Conservation (phyloP, 2,113 vertebrate species). For the Riparia riparia region DNA sequence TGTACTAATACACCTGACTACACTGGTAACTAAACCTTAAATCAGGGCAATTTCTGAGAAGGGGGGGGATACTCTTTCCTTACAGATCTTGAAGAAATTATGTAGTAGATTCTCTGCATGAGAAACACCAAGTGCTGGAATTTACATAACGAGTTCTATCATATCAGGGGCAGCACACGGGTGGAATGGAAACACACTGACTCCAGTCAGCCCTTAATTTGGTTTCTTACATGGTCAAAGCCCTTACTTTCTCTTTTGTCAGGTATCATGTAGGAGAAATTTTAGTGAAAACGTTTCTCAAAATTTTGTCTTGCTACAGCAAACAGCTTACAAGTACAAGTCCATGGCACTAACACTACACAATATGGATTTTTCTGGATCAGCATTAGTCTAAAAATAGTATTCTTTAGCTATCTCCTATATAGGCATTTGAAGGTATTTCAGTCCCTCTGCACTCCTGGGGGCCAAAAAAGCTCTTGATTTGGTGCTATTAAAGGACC, state of each 20-base stretch:
- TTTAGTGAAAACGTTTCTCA: not conserved
- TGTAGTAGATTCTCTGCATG: fast-evolving
- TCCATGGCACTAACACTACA: not conserved
- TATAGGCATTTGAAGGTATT: not conserved
- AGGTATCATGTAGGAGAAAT: not conserved
- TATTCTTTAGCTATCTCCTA: not conserved
- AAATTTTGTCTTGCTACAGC: not conserved
- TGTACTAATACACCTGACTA: not conserved
- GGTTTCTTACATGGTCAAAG: not conserved
- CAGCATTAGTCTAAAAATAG: not conserved
- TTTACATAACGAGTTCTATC: not conserved
- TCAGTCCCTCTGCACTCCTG: not conserved
- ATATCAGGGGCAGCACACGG: not conserved
- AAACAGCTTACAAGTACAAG: not conserved
- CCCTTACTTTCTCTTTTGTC: not conserved
- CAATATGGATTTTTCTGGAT: not conserved
- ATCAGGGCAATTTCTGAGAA: not conserved
- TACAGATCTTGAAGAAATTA: not conserved
- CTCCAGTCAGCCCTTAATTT: not conserved
- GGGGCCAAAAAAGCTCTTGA: not conserved
- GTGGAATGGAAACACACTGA: fast-evolving
- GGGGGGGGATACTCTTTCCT: not conserved
- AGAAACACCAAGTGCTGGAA: not conserved
- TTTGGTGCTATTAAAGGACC: not conserved
- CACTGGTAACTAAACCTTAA: not conserved